Conservation (phyloP, 2,113 vertebrate species). For the Albula goreensis region DNA sequence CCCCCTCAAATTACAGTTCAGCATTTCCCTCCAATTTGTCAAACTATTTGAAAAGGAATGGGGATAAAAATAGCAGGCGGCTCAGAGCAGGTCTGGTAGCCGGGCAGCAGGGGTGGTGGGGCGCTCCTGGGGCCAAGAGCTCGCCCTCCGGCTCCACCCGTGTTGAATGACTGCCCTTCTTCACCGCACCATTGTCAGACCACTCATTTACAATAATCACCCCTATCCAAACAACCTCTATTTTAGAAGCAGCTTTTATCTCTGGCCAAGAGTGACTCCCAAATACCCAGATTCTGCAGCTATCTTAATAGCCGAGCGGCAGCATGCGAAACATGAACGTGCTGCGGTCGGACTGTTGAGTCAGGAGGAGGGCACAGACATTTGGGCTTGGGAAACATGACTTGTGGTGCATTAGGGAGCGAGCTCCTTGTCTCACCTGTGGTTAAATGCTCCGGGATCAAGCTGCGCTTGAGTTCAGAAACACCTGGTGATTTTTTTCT, state of each 20-base stretch:
- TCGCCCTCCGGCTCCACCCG: constrained; percentile 46
- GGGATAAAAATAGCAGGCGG: constrained; percentile 60
- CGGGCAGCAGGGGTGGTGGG: constrained; percentile 26
- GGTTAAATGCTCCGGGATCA: no score
- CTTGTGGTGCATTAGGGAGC: neutral
- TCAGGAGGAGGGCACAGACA: neutral
- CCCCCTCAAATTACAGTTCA: constrained; percentile 43
- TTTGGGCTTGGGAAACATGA: neutral
- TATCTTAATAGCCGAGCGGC: constrained; percentile 8
- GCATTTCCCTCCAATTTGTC: constrained; percentile 57
- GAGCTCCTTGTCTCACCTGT: constrained; percentile 9
- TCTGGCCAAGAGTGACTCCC: constrained; percentile 51
- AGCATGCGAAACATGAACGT: neutral
- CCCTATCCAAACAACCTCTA: constrained; percentile 49
- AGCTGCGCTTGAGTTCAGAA: neutral
- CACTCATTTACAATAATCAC: constrained; percentile 58
- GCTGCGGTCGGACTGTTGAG: neutral
- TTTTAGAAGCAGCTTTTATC: constrained; percentile 53
- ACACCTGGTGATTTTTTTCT: neutral
- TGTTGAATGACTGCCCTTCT: constrained; percentile 45
- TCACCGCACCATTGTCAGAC: constrained; percentile 59
- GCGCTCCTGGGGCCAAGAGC: constrained; percentile 30
- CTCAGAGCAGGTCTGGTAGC: constrained; percentile 51
- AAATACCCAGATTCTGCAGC: constrained; percentile 1
- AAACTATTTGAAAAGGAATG: constrained; percentile 43